These are phyloP conservation scores for Dolichallabes microphthalmus DNA, from an alignment of 2,113 vertebrate species.

Conservation along the genomic window DNA sequence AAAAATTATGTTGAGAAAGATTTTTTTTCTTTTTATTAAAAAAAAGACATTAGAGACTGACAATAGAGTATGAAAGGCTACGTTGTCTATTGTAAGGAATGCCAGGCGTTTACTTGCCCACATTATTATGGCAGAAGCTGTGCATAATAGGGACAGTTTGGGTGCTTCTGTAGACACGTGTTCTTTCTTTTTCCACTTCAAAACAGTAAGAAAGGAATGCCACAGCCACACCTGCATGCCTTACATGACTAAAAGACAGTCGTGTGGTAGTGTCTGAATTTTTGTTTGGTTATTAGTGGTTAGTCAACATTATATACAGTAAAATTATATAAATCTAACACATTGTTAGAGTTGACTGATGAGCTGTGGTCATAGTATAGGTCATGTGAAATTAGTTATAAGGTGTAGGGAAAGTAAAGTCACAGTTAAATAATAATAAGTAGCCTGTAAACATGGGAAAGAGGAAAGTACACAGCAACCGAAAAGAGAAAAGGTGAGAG, in stretches of 20 bases:
- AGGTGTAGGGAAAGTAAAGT: background rate
- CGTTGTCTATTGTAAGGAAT: conserved; percentile 45
- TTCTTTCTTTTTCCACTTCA: background rate
- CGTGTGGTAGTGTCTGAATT: background rate
- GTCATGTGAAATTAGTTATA: background rate
- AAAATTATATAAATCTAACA: no score
- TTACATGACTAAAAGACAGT: background rate
- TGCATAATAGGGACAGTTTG: conserved; percentile 15
- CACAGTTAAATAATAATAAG: background rate
- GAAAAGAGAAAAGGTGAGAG: background rate
- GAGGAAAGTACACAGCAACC: background rate
- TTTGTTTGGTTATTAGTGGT: background rate
- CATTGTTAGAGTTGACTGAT: background rate
- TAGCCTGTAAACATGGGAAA: background rate
- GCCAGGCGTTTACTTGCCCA: conserved; percentile 35
- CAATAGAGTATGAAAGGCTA: conserved; percentile 18
- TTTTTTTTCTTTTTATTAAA: conserved; percentile 8
- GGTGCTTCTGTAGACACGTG: background rate
- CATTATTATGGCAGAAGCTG: conserved; percentile 34
- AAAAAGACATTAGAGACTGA: background rate
- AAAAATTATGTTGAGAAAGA: background rate
- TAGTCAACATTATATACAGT: background rate
- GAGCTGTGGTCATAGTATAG: background rate
- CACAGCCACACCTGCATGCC: conserved; percentile 27
- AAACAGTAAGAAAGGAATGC: conserved; percentile 16